These are phyloP conservation scores for Dryocosmus kuriphilus DNA, from an alignment of 2,888 invertebrate genomes.

Conservation along the genomic window DNA sequence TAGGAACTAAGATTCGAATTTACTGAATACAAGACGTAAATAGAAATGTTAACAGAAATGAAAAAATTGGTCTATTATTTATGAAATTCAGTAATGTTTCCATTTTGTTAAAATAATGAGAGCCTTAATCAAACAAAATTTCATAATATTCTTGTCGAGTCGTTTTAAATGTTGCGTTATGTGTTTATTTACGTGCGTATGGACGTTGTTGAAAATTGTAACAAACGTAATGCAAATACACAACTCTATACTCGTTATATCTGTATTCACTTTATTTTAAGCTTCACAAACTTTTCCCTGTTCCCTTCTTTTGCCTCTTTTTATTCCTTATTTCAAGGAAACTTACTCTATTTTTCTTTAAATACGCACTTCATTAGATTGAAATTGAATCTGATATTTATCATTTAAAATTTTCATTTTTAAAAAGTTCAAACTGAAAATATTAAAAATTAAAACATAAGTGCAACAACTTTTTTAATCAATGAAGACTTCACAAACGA, in stretches of 20 bases:
- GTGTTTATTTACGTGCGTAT: conserved; percentile 18
- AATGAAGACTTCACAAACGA: too few species aligned
- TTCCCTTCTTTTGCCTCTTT: too few species aligned
- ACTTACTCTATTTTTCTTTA: too few species aligned
- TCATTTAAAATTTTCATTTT: too few species aligned
- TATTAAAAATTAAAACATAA: too few species aligned
- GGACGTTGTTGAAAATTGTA: conserved; percentile 3
- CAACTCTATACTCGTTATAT: conserved; percentile 19
- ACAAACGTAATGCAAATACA: conserved; percentile 21
- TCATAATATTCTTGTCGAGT: neutral
- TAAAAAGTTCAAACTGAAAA: too few species aligned
- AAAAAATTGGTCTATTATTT: conserved; percentile 4
- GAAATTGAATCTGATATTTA: too few species aligned
- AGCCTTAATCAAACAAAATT: conserved; percentile 32
- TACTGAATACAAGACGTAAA: neutral
- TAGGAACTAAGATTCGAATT: neutral
- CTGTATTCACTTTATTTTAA: neutral
- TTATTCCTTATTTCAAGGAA: too few species aligned
- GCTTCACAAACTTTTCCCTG: too few species aligned
- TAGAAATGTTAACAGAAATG: neutral
- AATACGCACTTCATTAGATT: too few species aligned
- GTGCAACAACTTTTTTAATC: too few species aligned
- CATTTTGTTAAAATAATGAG: neutral
- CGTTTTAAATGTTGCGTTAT: conserved; percentile 14
- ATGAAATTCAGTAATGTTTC: neutral